Percentiles rank a stretch among this genome's conserved stretches.
Evolutionary conservation across 1,140 invertebrate genomes (phyloP).

Genomic region (Lasioglossum baleicum): DNA sequence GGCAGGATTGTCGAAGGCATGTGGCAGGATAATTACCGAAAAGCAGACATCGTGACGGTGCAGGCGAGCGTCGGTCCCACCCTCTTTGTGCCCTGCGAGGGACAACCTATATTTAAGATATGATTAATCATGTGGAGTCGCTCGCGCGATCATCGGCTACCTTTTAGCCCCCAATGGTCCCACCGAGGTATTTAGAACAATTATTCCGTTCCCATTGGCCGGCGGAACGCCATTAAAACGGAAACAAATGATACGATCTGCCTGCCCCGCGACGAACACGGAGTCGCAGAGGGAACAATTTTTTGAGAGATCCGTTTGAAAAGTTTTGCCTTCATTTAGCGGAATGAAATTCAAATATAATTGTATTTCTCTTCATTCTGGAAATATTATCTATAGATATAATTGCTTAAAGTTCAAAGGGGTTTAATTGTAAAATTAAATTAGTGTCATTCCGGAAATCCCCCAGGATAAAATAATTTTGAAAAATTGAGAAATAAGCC

Average conservation of each 20-base stretch:
- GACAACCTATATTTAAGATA: slow-evolving; percentile 69
- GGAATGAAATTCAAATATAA: too few relatives aligned
- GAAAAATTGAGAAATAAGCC: too few relatives aligned
- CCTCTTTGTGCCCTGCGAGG: slow-evolving; percentile 53
- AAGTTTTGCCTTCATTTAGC: too few relatives aligned
- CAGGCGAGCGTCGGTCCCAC: not conserved
- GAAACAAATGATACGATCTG: slow-evolving; percentile 36
- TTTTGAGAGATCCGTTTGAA: too few relatives aligned
- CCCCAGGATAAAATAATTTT: too few relatives aligned
- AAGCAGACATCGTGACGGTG: slow-evolving; percentile 19
- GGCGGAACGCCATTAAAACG: slow-evolving; percentile 33
- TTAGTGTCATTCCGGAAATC: too few relatives aligned
- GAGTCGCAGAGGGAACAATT: too few relatives aligned
- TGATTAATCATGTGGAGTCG: slow-evolving; percentile 74
- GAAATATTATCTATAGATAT: too few relatives aligned
- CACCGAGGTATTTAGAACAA: slow-evolving; percentile 45
- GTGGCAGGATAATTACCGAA: slow-evolving; percentile 59
- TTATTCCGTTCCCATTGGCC: slow-evolving; percentile 63
- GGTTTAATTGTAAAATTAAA: too few relatives aligned
- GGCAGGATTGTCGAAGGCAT: slow-evolving; percentile 44
- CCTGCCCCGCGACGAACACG: not conserved
- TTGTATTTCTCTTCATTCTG: too few relatives aligned
- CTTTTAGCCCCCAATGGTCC: not conserved
- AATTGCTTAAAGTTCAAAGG: too few relatives aligned
- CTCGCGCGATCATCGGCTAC: slow-evolving; percentile 25